These are phyloP conservation scores for Seriola rivoliana DNA, from an alignment of 2,113 vertebrate species.

Conservation along the genomic window DNA sequence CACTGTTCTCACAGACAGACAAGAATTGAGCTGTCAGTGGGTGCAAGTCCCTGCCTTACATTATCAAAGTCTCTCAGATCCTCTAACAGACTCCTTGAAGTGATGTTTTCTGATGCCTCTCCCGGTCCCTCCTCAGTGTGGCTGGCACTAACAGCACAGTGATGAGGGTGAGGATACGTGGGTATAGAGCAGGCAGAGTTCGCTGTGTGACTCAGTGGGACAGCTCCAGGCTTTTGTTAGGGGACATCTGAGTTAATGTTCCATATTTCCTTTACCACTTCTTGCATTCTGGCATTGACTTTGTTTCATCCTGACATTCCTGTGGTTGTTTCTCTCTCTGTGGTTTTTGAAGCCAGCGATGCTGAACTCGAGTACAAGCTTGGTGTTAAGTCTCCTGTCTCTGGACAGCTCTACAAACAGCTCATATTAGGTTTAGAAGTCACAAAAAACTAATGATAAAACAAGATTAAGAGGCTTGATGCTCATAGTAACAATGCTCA, in stretches of 20 bases:
- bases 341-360: not conserved
- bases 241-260: constrained; percentile 12
- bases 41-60: not conserved
- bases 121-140: not conserved
- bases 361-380: not conserved
- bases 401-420: not conserved
- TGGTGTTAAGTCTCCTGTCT: not conserved
- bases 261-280: not conserved
- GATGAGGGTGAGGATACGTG: not conserved
- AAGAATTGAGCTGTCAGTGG: constrained; percentile 12
- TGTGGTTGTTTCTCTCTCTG: not conserved
- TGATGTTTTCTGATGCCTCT: constrained; percentile 12
- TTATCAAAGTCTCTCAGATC: constrained; percentile 18
- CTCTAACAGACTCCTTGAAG: constrained; percentile 23
- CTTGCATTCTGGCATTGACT: not conserved
- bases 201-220: not conserved
- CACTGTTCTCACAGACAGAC: not conserved
- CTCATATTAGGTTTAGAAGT: not conserved
- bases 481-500: not conserved
- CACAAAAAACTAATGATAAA: not conserved
- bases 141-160: not conserved
- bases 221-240: constrained; percentile 1
- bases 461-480: not conserved
- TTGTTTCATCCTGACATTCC: not conserved
- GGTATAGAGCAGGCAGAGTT: not conserved